phyloP scores from a whole-genome alignment of 1,140 invertebrate species.

The Hylaeus anthracinus region DNA sequence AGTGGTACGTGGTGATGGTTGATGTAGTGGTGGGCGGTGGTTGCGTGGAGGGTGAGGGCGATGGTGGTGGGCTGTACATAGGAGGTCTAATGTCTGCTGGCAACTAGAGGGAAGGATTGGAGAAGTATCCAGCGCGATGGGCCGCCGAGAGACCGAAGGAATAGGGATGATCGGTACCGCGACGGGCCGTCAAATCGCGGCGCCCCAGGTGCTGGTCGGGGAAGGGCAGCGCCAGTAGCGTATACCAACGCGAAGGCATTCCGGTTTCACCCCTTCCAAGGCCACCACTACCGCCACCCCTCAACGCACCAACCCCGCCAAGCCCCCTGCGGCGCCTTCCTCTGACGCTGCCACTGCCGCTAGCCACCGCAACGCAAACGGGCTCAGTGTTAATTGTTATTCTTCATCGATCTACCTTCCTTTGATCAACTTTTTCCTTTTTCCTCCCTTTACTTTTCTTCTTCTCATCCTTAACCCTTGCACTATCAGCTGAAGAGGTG shows the following conservation, averaged over 20 bases:
- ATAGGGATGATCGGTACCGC: constrained; percentile 84
- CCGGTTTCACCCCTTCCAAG: constrained; percentile 76
- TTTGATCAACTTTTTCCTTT: not conserved
- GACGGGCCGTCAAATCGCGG: constrained; percentile 88
- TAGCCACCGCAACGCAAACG: constrained; percentile 75
- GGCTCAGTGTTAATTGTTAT: constrained; percentile 69
- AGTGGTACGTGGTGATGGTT: constrained; percentile 70
- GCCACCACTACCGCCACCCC: constrained; percentile 79
- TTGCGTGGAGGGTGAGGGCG: constrained; percentile 68
- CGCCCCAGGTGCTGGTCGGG: constrained; percentile 94
- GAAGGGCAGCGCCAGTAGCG: constrained; percentile 93
- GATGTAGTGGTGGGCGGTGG: constrained; percentile 70
- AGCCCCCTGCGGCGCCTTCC: constrained; percentile 77
- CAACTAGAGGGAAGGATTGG: constrained; percentile 82
- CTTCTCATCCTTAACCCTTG: not conserved
- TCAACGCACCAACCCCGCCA: constrained; percentile 78
- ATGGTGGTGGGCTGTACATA: constrained; percentile 62
- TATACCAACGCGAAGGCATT: constrained; percentile 92
- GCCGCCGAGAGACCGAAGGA: constrained; percentile 78
- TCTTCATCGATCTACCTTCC: constrained; percentile 10
- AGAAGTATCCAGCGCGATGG: constrained; percentile 92
- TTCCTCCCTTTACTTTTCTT: not conserved
- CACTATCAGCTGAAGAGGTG: too few species aligned
- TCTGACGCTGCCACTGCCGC: constrained; percentile 77
- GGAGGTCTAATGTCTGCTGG: not conserved